Evolutionary conservation across 2,797 vertebrate genomes (phyloP), one percentile per base, ranked within the genome.

Genomic region (Scarus forsteni): DNA sequence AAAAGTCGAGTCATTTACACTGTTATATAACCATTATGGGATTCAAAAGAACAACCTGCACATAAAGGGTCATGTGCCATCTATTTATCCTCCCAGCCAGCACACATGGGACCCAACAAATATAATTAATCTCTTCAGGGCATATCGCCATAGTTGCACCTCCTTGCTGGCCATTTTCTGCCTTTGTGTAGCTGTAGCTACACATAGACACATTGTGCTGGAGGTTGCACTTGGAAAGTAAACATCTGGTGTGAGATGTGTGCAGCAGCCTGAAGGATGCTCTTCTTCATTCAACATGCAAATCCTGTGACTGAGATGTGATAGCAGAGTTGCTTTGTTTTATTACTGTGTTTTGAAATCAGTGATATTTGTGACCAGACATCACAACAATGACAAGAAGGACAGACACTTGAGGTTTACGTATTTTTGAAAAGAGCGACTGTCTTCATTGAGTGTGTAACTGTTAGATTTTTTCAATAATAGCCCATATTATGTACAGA

Each of bases 291-390:
- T 50, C 10, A 65, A 55, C 49, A 44, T 46, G 10, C 44, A 11
- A 44, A 66, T 78, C 83, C 45, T 79, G 69, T 87, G 71, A 81
- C 58, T 69, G 19, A 58, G 53, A 62, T 35, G 45, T 66, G 57
- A 70, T 46, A 11, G 43, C 36, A 19, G 1, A 42, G 12, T 7
- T 43, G 52, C 8, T 16, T 66, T 69, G 61, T 38, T 72, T 64
- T 42, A 27, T 4, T 27, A 2, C 27, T 27, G 27, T 27, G 27
- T 27, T 27, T 27, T 27, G 27, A 27, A 27, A 27, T 27, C 27
- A 27, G 27, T 27, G 27, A 27, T 27, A 27, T 27, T 27, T 27
- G 27, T 27, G 27, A 27, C 27, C 27, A 27, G 27, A 27, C 27
- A 27, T 27, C n/a, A 27, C 27, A 27, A 4, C 27, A 27, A 27